A percentile compares a stretch with the other conserved stretches of the same genome.
Evolutionary conservation across 2,888 invertebrate species (phyloP).

Genomic region (Chrysopilus asiliformis): DNA sequence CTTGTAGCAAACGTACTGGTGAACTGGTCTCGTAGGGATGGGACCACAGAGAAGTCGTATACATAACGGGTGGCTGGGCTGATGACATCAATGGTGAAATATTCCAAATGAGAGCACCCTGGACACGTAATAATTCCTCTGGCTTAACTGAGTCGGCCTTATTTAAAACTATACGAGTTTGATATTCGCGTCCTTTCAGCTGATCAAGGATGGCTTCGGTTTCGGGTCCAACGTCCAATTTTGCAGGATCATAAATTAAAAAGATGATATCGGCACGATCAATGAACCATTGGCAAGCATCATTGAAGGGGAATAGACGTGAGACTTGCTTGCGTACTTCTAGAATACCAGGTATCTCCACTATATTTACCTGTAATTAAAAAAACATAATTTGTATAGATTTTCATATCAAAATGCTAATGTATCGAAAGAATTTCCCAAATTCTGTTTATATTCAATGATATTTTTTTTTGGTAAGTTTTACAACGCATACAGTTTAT

Average conservation of each 20-base stretch:
- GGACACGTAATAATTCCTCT: conserved; percentile 84
- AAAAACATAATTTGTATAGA: too few relatives aligned
- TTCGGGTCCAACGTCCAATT: conserved; percentile 88
- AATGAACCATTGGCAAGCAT: conserved; percentile 95
- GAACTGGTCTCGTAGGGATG: conserved; percentile 70
- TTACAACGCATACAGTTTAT: too few relatives aligned
- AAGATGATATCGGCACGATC: conserved; percentile 92
- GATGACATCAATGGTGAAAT: conserved; percentile 93
- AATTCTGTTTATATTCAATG: too few relatives aligned
- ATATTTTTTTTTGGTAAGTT: too few relatives aligned
- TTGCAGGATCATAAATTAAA: conserved; percentile 88
- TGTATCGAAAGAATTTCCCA: too few relatives aligned
- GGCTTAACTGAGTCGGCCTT: conserved; percentile 89
- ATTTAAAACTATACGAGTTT: conserved; percentile 85
- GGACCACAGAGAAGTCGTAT: conserved; percentile 80
- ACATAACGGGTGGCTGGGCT: conserved; percentile 85
- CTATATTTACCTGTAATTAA: conserved; percentile 85
- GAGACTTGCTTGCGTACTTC: conserved; percentile 90
- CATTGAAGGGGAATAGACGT: conserved; percentile 85
- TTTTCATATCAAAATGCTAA: too few relatives aligned
- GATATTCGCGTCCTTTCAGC: conserved; percentile 84
- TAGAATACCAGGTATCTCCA: conserved; percentile 90
- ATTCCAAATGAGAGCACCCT: conserved; percentile 91
- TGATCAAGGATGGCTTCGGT: conserved; percentile 90
- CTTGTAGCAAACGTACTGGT: conserved; percentile 65